Evolutionary conservation across 35 echinoderm and acorn worm genomes (phyloP), one percentile per base, ranked within the genome.

Genomic region (Lytechinus pictus): DNA sequence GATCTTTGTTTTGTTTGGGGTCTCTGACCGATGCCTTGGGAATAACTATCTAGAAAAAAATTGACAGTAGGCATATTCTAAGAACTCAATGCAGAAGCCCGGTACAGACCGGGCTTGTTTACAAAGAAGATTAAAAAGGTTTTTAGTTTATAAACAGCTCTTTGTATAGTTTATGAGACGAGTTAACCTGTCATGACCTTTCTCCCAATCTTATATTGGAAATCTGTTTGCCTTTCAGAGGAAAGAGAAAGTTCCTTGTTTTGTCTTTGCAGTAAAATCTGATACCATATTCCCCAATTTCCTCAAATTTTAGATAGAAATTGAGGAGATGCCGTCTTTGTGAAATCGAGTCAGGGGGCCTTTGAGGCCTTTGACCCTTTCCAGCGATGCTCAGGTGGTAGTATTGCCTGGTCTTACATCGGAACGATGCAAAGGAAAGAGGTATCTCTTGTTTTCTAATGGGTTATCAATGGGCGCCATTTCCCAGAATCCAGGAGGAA

Each of bases 311-410:
- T 79, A 24, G 66, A 79, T n/a, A 10, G 9, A 16, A 21, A 79
- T 8, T 79, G 19, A 79, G 66, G 21, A 24, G 19, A 21, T 16
- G 21, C n/a, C n/a, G 66, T 79, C 66, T 19, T 79, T n/a, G 66
- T 79, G 66, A 24, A 79, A 7, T 79, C 21, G n/a, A 44, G 33
- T 44, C 33, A 44, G 33, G 19, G n/a, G 19, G 19, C n/a, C 66
- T 79, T 24, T 79, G 66, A 79, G 66, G 66, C 66, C 66, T 79
- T 79, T 79, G 66, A 79, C 66, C 66, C n/a, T n/a, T 71, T 79
- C 21, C 61, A 16, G n/a, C 6, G 66, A 79, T 79, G 66, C 4
- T 79, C 66, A 79, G 66, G 66, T 79, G 66, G 66, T 8, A 79
- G 66, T 8, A 79, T 79, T 44, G 33, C 33, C 33, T 44, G 33